Evolutionary conservation across 2,888 invertebrate genomes (phyloP).

Genomic region (Hylaea fasciaria): DNA sequence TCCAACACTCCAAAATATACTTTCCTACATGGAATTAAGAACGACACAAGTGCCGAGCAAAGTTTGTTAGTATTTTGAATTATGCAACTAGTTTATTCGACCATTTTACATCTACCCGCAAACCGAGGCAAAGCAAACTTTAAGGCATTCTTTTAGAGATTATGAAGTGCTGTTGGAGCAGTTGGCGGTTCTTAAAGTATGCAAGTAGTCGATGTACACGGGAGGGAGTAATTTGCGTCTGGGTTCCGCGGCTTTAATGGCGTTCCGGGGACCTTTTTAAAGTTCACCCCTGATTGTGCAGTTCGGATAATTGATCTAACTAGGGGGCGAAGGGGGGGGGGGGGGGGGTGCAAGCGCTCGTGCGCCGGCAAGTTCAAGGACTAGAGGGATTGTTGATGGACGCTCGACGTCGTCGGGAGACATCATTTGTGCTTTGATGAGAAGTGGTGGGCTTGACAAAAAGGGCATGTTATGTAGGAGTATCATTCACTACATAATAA

Average conservation of each 20-base stretch:
- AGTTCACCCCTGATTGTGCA: conserved; percentile 28
- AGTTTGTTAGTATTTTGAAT: conserved; percentile 61
- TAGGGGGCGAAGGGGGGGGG: too few species aligned
- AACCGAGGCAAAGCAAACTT: conserved; percentile 50
- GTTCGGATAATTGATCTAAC: conserved; percentile 32
- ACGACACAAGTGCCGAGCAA: conserved; percentile 31
- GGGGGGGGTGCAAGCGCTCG: conserved; percentile 7
- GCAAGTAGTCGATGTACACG: conserved; percentile 56
- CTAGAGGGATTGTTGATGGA: neutral
- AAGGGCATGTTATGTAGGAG: too few species aligned
- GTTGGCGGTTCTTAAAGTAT: conserved; percentile 57
- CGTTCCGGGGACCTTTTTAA: conserved; percentile 42
- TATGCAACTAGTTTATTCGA: conserved; percentile 75
- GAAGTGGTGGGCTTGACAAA: neutral
- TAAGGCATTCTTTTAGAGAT: conserved; percentile 49
- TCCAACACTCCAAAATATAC: conserved; percentile 40
- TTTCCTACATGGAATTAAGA: conserved; percentile 41
- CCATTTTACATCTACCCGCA: conserved; percentile 48
- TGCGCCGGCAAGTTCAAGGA: neutral
- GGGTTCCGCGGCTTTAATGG: conserved; percentile 61
- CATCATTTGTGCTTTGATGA: conserved; percentile 1
- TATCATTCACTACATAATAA: too few species aligned
- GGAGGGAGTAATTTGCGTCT: conserved; percentile 59
- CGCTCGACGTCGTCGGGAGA: neutral
- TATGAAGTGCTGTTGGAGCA: conserved; percentile 8